Conservation (phyloP, 2,888 invertebrate genomes). For the Dinocampus coccinellae region DNA sequence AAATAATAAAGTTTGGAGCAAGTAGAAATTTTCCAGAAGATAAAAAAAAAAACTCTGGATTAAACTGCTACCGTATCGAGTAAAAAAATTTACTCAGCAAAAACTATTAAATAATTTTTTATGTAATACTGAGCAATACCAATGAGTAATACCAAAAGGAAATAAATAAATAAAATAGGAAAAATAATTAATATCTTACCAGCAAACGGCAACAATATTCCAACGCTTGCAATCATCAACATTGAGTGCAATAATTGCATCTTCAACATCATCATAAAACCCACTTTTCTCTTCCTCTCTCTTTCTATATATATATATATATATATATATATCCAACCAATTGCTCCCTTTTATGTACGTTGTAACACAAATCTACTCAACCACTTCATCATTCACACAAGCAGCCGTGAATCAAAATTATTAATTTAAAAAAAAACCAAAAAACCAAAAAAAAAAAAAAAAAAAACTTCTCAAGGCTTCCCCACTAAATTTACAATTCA, state of each 20-base stretch:
- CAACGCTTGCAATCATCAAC: conserved; percentile 54
- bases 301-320: no score
- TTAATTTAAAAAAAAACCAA: not conserved
- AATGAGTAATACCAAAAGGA: not conserved
- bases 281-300: not conserved
- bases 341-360: not conserved
- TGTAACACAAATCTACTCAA: not conserved
- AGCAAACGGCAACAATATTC: conserved; percentile 53
- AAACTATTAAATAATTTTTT: not conserved
- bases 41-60: no score
- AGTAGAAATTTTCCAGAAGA: no score
- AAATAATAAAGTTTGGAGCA: no score
- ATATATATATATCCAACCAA: not conserved
- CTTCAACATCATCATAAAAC: conserved; percentile 17
- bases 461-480: not conserved
- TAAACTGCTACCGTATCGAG: no score
- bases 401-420: not conserved
- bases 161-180: not conserved
- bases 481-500: conserved; percentile 12
- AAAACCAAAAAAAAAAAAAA: not conserved
- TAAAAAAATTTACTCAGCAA: not conserved
- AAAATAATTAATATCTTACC: conserved; percentile 50
- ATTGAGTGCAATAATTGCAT: conserved; percentile 42
- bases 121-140: not conserved
- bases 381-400: conserved; percentile 9